phyloP scores from a whole-genome alignment of 92 coral and sea anemone genomes.

The Parazoanthus swiftii region DNA sequence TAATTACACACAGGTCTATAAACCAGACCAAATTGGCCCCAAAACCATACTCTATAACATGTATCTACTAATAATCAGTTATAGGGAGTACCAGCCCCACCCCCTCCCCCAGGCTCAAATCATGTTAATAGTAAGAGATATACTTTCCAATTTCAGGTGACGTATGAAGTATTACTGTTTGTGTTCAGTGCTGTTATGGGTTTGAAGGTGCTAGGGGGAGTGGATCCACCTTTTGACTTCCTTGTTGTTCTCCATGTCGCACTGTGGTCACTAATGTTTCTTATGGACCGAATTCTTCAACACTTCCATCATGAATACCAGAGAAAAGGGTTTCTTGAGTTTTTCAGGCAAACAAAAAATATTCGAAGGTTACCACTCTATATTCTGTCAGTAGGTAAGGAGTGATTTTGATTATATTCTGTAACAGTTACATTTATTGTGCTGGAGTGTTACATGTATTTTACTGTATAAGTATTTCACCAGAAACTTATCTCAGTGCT shows the following conservation, averaged over 20 bases:
- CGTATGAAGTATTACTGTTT: conserved; percentile 47
- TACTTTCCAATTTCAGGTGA: conserved; percentile 38
- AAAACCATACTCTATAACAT: too few species aligned
- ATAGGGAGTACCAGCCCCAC: too few species aligned
- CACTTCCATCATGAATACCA: conserved; percentile 71
- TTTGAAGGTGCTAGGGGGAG: conserved; percentile 47
- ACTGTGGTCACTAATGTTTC: conserved; percentile 73
- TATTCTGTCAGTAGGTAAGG: conserved; percentile 72
- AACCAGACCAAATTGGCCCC: too few species aligned
- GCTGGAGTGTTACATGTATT: too few species aligned
- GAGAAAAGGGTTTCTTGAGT: conserved; percentile 73
- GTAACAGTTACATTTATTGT: too few species aligned
- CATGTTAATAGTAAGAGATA: conserved; percentile 24
- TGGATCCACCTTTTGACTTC: conserved; percentile 80
- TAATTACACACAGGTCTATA: too few species aligned
- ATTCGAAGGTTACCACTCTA: conserved; percentile 73
- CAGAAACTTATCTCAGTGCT: too few species aligned
- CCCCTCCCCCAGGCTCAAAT: background rate
- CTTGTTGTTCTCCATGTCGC: conserved; percentile 77
- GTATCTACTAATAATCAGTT: too few species aligned
- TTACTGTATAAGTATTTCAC: too few species aligned
- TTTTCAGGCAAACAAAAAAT: conserved; percentile 80
- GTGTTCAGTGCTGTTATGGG: conserved; percentile 37
- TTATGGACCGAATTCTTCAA: conserved; percentile 70
- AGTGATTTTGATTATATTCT: background rate